phyloP scores from a whole-genome alignment of 2,797 vertebrate genomes.

The Oreochromis mossambicus region DNA sequence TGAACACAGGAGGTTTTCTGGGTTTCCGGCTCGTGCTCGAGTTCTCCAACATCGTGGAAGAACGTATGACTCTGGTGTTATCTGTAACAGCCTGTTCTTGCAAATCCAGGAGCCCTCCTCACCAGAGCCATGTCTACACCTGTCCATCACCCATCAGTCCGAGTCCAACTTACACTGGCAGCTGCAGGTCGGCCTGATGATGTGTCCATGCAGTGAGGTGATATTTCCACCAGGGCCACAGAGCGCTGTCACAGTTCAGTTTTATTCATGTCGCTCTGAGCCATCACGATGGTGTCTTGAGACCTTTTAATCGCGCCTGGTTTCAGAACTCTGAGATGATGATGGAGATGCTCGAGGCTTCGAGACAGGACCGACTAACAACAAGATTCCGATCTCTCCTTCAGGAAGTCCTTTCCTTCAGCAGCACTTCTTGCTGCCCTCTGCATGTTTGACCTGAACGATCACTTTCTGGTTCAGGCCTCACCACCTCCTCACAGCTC shows the following conservation, averaged over 20 bases:
- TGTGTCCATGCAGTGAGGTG: neutral
- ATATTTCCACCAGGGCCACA: neutral
- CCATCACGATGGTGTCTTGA: neutral
- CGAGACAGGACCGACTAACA: neutral
- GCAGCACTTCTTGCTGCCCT: neutral
- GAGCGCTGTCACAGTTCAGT: neutral
- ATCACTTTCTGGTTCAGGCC: neutral
- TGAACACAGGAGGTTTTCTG: neutral
- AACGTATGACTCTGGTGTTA: neutral
- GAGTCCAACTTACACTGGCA: neutral
- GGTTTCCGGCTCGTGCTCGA: neutral
- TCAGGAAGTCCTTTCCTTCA: neutral
- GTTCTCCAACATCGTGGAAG: neutral
- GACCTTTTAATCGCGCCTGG: neutral
- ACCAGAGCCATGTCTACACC: neutral
- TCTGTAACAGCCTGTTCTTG: neutral
- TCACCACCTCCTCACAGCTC: neutral
- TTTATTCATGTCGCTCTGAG: neutral
- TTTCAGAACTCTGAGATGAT: neutral
- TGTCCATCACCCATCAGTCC: neutral
- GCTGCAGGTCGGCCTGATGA: neutral
- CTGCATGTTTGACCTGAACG: neutral
- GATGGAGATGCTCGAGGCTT: neutral
- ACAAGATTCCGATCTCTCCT: neutral
- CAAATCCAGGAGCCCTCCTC: neutral